phyloP scores from a whole-genome alignment of 1,140 invertebrate species.

The Cotesia vestalis region DNA sequence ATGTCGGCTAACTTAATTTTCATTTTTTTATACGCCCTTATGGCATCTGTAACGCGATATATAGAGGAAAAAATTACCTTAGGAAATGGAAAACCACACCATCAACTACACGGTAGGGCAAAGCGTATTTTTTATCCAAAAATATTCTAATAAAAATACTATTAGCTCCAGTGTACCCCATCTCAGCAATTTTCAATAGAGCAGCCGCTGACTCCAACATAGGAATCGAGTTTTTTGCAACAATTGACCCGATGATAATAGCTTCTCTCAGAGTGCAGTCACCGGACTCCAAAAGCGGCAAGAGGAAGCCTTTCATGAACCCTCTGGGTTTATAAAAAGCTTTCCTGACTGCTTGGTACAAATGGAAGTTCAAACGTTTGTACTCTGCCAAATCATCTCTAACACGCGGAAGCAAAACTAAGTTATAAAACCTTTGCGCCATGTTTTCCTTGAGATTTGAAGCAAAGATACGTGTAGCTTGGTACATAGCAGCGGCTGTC shows the following conservation, averaged over 20 bases:
- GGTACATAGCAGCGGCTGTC: conserved; percentile 96
- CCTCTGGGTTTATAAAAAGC: conserved; percentile 95
- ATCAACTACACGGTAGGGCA: conserved; percentile 95
- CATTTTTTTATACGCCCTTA: no score
- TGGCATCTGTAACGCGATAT: background rate
- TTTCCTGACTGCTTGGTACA: conserved; percentile 94
- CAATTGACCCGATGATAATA: conserved; percentile 91
- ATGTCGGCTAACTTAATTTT: no score
- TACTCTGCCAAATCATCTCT: conserved; percentile 96
- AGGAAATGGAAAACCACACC: conserved; percentile 96
- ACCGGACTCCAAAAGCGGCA: conserved; percentile 91
- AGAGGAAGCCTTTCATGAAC: conserved; percentile 98
- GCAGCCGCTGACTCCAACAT: conserved; percentile 96
- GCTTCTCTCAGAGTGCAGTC: conserved; percentile 95
- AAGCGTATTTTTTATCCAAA: conserved; percentile 97
- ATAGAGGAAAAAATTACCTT: conserved; percentile 67
- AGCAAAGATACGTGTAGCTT: conserved; percentile 93
- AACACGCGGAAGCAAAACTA: conserved; percentile 90
- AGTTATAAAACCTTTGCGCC: conserved; percentile 96
- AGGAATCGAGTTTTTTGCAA: conserved; percentile 92
- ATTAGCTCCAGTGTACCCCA: conserved; percentile 97
- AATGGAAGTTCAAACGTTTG: conserved; percentile 95
- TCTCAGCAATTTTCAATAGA: conserved; percentile 94
- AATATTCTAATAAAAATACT: conserved; percentile 95
- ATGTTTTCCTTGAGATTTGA: conserved; percentile 96